phyloP scores from a whole-genome alignment of 2,888 invertebrate genomes.

The Lacanobia wlatinum region DNA sequence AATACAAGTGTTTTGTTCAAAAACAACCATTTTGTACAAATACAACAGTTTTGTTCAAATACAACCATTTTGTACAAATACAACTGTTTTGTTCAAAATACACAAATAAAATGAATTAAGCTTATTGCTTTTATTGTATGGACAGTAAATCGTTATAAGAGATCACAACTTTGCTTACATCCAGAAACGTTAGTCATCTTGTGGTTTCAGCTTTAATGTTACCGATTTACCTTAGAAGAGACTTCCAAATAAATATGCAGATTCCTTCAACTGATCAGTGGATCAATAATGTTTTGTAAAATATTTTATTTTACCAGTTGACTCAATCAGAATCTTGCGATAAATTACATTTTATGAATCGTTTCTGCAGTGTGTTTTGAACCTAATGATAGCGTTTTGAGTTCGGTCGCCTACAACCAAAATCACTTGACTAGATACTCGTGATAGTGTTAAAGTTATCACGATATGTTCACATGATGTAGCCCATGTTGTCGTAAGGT shows the following conservation, averaged over 20 bases:
- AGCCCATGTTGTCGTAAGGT: slow-evolving; percentile 77
- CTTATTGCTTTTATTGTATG: background rate
- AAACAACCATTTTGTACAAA: background rate
- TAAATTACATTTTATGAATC: slow-evolving; percentile 16
- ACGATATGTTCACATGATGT: slow-evolving; percentile 70
- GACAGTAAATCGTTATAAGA: background rate
- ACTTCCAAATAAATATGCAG: too few relatives aligned
- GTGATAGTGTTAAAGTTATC: slow-evolving; percentile 44
- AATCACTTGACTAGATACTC: slow-evolving; percentile 70
- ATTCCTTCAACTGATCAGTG: too few relatives aligned
- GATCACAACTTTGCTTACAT: background rate
- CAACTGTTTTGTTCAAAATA: background rate
- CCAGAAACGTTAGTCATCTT: background rate
- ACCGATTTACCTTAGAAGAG: background rate
- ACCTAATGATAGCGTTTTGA: slow-evolving; percentile 44
- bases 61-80: background rate
- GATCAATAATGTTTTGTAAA: background rate
- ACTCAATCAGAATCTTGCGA: background rate
- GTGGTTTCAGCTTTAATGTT: background rate
- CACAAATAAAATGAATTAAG: background rate
- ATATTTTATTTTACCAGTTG: background rate
- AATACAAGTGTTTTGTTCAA: background rate
- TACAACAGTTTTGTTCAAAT: background rate
- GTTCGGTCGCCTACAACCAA: slow-evolving; percentile 45
- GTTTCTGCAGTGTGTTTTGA: slow-evolving; percentile 25